A percentile compares a stretch with the other conserved stretches of the same genome.
phyloP scores from a whole-genome alignment of 2,113 vertebrate genomes.

The Butorides virescens region DNA sequence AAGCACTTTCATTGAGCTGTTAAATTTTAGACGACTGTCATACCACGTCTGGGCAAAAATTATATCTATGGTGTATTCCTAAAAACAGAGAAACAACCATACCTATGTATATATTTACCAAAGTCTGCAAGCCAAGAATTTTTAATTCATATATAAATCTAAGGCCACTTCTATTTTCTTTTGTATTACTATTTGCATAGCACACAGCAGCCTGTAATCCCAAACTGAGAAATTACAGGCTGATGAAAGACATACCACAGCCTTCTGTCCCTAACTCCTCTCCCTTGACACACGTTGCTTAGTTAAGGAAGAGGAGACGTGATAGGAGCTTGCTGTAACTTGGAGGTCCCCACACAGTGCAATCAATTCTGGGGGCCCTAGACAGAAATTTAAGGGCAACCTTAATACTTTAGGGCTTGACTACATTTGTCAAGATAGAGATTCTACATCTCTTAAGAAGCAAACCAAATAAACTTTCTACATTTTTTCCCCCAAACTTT shows the following conservation, averaged over 20 bases:
- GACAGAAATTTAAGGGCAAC: background rate
- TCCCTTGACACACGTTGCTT: background rate
- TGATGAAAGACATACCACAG: background rate
- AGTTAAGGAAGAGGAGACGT: background rate
- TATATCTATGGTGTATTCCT: slow-evolving; percentile 99
- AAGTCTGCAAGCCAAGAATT: background rate
- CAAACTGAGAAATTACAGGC: background rate
- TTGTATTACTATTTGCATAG: background rate
- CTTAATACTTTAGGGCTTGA: background rate
- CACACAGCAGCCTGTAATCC: background rate
- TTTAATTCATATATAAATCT: background rate
- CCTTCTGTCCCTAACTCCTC: background rate
- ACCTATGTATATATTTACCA: background rate
- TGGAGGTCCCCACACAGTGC: accelerated
- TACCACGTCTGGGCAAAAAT: slow-evolving; percentile 99
- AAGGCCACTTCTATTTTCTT: background rate
- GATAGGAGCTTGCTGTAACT: background rate
- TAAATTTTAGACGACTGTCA: slow-evolving; percentile 95
- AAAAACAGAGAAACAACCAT: slow-evolving; percentile 47
- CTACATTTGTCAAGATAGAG: background rate
- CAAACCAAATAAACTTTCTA: background rate
- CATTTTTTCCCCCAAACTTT: background rate
- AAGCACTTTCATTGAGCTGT: slow-evolving; percentile 94
- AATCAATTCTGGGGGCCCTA: background rate
- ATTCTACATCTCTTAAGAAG: background rate